Evolutionary conservation across 2,797 vertebrate genomes (phyloP).

Genomic region (Eulemur albifrons): DNA sequence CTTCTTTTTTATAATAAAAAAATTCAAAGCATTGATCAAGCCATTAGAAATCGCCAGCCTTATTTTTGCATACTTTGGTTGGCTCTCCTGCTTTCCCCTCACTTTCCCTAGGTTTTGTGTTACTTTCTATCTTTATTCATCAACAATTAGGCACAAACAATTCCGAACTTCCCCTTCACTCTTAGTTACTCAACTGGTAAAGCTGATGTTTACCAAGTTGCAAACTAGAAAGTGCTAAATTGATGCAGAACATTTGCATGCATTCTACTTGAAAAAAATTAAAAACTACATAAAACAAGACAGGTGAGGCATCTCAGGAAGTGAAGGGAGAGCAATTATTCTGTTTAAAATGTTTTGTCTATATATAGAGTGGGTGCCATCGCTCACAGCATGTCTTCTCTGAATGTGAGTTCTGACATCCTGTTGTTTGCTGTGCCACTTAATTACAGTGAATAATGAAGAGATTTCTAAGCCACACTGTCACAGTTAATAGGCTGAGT

Average conservation of each 20-base stretch:
- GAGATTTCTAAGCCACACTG: not conserved
- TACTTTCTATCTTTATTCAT: not conserved
- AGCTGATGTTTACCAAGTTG: not conserved
- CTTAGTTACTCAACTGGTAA: not conserved
- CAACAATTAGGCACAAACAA: not conserved
- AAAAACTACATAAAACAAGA: conserved; percentile 24
- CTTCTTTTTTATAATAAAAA: not conserved
- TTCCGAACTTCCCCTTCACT: not conserved
- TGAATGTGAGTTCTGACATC: conserved; percentile 10
- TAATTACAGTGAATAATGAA: conserved; percentile 60
- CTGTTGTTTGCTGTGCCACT: conserved; percentile 1
- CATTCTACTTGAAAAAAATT: conserved; percentile 15
- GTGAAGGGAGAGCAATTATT: conserved; percentile 14
- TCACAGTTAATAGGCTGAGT: conserved; percentile 37
- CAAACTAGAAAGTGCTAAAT: not conserved
- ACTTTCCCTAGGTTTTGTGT: not conserved
- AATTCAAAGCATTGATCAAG: not conserved
- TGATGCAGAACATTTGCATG: not conserved
- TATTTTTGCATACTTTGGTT: not conserved
- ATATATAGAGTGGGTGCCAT: not conserved
- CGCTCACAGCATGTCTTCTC: not conserved
- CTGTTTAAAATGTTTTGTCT: conserved; percentile 3
- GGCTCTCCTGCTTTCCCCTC: not conserved
- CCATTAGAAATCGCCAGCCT: too few relatives aligned
- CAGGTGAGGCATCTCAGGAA: conserved; percentile 36